Evolutionary conservation across 2,888 invertebrate genomes (phyloP).

Genomic region (Epicampocera succincta): DNA sequence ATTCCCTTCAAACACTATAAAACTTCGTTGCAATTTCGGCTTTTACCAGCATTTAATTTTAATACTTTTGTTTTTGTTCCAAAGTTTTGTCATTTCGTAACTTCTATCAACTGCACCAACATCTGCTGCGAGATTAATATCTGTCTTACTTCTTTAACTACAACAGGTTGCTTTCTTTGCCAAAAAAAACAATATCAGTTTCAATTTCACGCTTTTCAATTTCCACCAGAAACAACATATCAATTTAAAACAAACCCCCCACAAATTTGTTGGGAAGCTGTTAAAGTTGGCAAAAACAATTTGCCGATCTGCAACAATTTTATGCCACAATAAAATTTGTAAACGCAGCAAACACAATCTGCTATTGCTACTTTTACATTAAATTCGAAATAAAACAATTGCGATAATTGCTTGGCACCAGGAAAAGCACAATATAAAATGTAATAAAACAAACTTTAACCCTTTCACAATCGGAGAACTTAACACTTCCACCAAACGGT

Average conservation of each 20-base stretch:
- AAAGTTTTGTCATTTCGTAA: too few species aligned
- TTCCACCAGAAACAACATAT: conserved; percentile 14
- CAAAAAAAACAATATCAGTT: too few species aligned
- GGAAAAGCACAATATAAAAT: background rate
- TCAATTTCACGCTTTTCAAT: conserved; percentile 33
- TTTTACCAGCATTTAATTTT: too few species aligned
- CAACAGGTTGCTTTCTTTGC: background rate
- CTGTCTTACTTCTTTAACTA: too few species aligned
- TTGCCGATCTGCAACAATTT: conserved; percentile 37
- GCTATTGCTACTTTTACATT: conserved; percentile 30
- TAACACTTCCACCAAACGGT: background rate
- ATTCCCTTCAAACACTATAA: too few species aligned
- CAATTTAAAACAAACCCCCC: conserved; percentile 14
- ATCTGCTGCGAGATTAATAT: too few species aligned
- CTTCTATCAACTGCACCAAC: too few species aligned
- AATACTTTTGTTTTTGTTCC: too few species aligned
- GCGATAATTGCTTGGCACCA: conserved; percentile 33
- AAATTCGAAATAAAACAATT: conserved; percentile 38
- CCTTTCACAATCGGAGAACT: conserved; percentile 4
- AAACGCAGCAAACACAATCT: conserved; percentile 34
- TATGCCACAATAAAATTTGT: background rate
- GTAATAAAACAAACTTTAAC: conserved; percentile 33
- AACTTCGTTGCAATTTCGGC: too few species aligned
- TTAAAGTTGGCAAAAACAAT: conserved; percentile 49
- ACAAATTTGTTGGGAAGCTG: conserved; percentile 2